phyloP scores from a whole-genome alignment of 2,113 vertebrate genomes.

The Pollimyrus isidori region DNA sequence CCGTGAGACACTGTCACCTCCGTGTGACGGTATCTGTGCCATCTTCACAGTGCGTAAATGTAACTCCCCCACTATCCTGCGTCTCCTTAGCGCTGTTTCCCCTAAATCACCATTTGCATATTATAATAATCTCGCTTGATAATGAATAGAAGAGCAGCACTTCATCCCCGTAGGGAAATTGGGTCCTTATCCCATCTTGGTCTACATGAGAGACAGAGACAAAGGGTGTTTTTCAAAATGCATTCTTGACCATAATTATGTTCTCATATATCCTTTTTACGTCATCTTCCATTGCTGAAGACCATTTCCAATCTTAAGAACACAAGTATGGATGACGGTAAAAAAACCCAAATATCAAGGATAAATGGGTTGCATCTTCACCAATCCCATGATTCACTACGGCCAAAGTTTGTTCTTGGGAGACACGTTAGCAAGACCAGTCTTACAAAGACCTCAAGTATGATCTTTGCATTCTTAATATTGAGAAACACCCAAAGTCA shows the following conservation, averaged over 20 bases:
- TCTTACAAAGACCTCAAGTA: no score
- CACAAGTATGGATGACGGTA: background rate
- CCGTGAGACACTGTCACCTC: background rate
- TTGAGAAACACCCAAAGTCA: background rate
- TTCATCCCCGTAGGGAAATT: background rate
- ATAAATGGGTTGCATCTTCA: background rate
- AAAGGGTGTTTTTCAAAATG: background rate
- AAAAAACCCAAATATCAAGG: background rate
- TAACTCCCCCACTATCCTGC: slow-evolving; percentile 39
- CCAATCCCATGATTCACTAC: background rate
- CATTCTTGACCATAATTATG: background rate
- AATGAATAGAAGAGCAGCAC: background rate
- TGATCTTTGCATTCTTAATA: no score
- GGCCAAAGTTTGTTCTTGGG: background rate
- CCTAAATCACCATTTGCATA: slow-evolving; percentile 23
- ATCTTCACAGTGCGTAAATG: slow-evolving; percentile 29
- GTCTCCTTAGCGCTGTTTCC: slow-evolving; percentile 37
- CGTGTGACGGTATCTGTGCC: background rate
- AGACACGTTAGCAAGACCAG: no score
- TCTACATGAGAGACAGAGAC: background rate
- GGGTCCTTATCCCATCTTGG: background rate
- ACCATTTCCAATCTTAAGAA: background rate
- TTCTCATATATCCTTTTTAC: background rate
- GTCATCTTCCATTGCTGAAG: background rate
- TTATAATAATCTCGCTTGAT: background rate